Evolutionary conservation across 1,140 invertebrate species (phyloP).

Genomic region (Pogonomyrmex californicus): DNA sequence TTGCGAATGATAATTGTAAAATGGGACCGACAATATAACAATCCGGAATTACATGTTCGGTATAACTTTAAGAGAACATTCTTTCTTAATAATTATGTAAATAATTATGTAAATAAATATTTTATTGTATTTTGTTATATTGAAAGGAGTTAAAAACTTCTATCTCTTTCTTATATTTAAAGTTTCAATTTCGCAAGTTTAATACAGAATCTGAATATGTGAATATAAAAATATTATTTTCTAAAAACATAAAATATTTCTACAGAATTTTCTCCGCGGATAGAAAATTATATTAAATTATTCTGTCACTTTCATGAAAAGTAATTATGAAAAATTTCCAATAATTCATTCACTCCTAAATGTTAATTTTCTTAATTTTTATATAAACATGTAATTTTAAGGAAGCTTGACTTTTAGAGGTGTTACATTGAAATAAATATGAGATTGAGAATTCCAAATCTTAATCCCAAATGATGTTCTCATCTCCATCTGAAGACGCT

Average conservation of each 20-base stretch:
- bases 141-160: no score
- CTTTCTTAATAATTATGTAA: background rate
- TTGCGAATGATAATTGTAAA: constrained; percentile 13
- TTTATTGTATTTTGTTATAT: no score
- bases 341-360: background rate
- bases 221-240: background rate
- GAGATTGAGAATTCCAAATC: background rate
- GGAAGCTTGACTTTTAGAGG: background rate
- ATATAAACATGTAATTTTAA: background rate
- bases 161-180: background rate
- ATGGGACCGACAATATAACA: background rate
- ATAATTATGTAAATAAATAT: background rate
- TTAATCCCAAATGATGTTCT: background rate
- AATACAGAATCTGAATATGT: background rate
- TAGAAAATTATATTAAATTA: background rate
- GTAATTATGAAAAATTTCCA: background rate
- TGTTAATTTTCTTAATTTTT: background rate
- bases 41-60: background rate
- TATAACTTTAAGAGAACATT: constrained; percentile 13
- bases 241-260: constrained; percentile 4
- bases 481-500: background rate
- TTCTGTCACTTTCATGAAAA: background rate
- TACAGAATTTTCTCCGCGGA: background rate
- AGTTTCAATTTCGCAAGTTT: background rate
- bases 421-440: background rate